Base-by-base conservation (phyloP, 2,113 vertebrate species). In the Notarius lentiginosus region DNA sequence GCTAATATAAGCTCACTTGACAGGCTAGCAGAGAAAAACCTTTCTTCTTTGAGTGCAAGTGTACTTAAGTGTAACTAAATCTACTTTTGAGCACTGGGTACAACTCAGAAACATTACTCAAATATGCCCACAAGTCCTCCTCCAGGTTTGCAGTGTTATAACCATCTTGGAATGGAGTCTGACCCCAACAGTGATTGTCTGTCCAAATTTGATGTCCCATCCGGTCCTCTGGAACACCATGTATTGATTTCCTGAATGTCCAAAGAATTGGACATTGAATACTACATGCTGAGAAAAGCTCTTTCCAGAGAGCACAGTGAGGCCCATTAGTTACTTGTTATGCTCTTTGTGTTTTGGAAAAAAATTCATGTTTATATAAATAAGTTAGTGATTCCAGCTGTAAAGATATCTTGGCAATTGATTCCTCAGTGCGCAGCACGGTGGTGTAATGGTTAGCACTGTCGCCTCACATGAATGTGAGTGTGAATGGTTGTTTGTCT, bases 291-390 rank as follows among this genome's bases (percentile, higher is more conserved):
- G n/a, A 60, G 34, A 82, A 82, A 81, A 82, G 65, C 85, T 77
- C 58, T 63, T 77, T 53, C 47, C n/a, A 65, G 72, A 63, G 53
- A 63, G 47, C 47, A 53, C 12, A 77, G 58, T 15, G 60, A 49
- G 7, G 12, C 17, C 61, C 53, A 75, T 41, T 24, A 47, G 77
- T 70, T 65, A 86, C 56, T 66, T 49, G 34, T 73, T 86, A 86
- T 82, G 66, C 41, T 82, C 79, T 86, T 79, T 80, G 49, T 80
- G 34, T 65, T 87, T 34, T 61, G 55, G 85, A 82, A 72, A n/a
- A n/a, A 53, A 79, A 30, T 81, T 81, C 51, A 47, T 63, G 77
- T 73, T 82, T 73, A 73, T 47, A 82, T 75, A 41, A 82, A 82
- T 63, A 75, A 87, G 86, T 87, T 56, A 85, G 30, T 41, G 4